Evolutionary conservation across 1,140 invertebrate genomes (phyloP).

Genomic region (Dendrolimus kikuchii): DNA sequence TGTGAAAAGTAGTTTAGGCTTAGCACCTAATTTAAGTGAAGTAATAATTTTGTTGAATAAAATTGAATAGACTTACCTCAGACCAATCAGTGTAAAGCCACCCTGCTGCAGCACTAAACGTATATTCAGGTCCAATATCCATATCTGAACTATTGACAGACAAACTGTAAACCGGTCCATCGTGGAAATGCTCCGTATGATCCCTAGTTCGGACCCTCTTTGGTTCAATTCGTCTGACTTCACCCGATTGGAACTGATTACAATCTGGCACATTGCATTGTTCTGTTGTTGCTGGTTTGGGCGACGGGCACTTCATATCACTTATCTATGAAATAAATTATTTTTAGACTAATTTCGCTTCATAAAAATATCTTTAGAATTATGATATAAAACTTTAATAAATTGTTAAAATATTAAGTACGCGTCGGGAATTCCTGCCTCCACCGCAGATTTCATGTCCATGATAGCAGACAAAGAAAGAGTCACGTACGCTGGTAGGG

Average conservation of each 20-base stretch:
- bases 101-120: constrained; percentile 36
- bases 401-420: no score
- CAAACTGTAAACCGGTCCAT: constrained; percentile 54
- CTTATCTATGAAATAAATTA: constrained; percentile 38
- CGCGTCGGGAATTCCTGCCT: no score
- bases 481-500: no score
- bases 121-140: constrained; percentile 53
- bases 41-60: no score
- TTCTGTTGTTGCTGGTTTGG: constrained; percentile 45
- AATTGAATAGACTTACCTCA: constrained; percentile 30
- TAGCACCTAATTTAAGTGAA: no score
- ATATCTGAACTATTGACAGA: constrained; percentile 41
- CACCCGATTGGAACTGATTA: constrained; percentile 12
- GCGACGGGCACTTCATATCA: constrained; percentile 48
- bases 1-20: no score
- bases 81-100: constrained; percentile 61
- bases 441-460: no score
- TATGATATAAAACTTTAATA: no score
- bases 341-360: neutral
- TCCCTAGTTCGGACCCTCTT: constrained; percentile 24
- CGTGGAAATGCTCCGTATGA: constrained; percentile 45
- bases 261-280: constrained; percentile 52
- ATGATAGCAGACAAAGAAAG: no score
- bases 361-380: no score
- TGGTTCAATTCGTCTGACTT: constrained; percentile 25